A percentile compares a stretch with the other conserved stretches of the same genome.
phyloP scores from a whole-genome alignment of 2,888 invertebrate species.

The Parnassius orleans region DNA sequence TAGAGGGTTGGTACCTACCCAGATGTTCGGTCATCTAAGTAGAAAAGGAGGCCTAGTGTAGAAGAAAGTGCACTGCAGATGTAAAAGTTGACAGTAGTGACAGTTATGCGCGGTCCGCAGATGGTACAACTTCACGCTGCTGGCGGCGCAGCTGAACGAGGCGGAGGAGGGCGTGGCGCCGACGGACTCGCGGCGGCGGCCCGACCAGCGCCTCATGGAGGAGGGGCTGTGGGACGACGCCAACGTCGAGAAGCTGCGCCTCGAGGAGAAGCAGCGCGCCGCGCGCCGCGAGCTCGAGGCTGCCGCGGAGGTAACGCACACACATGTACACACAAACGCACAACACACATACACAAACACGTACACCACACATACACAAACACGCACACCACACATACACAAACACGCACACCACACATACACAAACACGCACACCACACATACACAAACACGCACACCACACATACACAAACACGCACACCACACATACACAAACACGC shows the following conservation, averaged over 20 bases:
- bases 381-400: too few relatives aligned
- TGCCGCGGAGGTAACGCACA: slow-evolving; percentile 82
- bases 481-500: too few relatives aligned
- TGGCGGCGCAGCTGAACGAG: slow-evolving; percentile 98
- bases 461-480: neutral
- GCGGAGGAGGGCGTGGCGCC: slow-evolving; percentile 95
- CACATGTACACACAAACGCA: too few relatives aligned
- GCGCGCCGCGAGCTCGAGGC: slow-evolving; percentile 89
- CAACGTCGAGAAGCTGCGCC: slow-evolving; percentile 88
- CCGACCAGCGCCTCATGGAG: slow-evolving; percentile 99
- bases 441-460: neutral
- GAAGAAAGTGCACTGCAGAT: too few relatives aligned
- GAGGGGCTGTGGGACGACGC: slow-evolving; percentile 95
- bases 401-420: slow-evolving; percentile 55
- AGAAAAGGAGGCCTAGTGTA: too few relatives aligned
- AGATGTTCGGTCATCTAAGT: too few relatives aligned
- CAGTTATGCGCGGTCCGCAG: slow-evolving; percentile 31
- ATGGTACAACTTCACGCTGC: slow-evolving; percentile 96
- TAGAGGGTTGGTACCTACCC: too few relatives aligned
- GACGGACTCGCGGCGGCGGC: slow-evolving; percentile 94
- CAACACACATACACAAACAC: slow-evolving; percentile 41
- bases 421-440: slow-evolving; percentile 43
- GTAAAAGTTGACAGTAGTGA: too few relatives aligned
- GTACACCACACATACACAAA: neutral
- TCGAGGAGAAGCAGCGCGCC: slow-evolving; percentile 97